These are phyloP conservation scores for Axinella damicornis DNA, from an alignment of 37 sponge, comb jelly and placozoan genomes.

Conservation along the genomic window DNA sequence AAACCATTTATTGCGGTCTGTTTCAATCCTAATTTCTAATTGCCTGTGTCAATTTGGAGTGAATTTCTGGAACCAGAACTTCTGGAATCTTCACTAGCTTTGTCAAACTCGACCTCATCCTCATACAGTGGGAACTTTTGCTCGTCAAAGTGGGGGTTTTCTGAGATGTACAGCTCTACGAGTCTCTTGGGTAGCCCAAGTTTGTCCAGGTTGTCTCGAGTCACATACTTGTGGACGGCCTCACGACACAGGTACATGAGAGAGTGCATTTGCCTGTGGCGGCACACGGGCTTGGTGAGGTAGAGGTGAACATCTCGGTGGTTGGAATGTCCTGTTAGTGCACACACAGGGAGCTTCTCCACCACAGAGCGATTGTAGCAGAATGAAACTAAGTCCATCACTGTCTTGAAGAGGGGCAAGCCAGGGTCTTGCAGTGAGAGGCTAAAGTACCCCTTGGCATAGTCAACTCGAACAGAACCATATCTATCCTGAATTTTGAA, in stretches of 20 bases:
- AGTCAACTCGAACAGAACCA: conserved; percentile 79
- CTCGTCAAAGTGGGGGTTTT: conserved; percentile 69
- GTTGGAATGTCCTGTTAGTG: conserved; percentile 50
- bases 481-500: conserved; percentile 68
- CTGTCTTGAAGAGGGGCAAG: conserved; percentile 59
- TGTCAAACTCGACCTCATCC: background rate
- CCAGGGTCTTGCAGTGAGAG: conserved; percentile 63
- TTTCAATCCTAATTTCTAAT: too few relatives aligned
- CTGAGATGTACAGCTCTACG: conserved; percentile 31
- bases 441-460: conserved; percentile 74
- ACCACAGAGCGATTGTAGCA: conserved; percentile 33
- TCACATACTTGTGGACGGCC: conserved; percentile 29
- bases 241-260: conserved; percentile 58
- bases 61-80: conserved; percentile 18
- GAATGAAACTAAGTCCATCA: conserved; percentile 62
- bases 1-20: too few relatives aligned
- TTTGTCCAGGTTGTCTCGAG: conserved; percentile 46
- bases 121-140: conserved; percentile 13
- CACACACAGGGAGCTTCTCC: conserved; percentile 67
- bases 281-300: conserved; percentile 65
- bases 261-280: conserved; percentile 46
- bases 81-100: background rate
- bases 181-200: conserved; percentile 55
- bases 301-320: conserved; percentile 43
- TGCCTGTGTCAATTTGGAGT: conserved; percentile 48